Conservation (phyloP, 2,113 vertebrate genomes). For the Todiramphus chloris region DNA sequence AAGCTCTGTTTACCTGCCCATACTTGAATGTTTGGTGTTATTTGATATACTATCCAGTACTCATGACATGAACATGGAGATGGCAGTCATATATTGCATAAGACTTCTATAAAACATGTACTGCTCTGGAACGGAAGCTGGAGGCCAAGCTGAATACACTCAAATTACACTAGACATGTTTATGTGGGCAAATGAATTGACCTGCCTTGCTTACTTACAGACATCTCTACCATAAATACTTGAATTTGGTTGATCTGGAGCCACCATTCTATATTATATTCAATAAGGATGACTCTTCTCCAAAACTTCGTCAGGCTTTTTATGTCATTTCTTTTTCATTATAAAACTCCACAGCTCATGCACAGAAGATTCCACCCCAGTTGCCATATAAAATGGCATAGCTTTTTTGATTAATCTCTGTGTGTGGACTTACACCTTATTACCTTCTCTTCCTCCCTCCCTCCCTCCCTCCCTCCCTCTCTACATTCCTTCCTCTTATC, state of each 20-base stretch:
- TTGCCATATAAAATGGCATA: background rate
- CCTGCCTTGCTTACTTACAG: background rate
- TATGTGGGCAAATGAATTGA: background rate
- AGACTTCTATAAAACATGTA: background rate
- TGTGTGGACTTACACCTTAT: background rate
- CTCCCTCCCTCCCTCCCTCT: background rate
- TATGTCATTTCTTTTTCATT: background rate
- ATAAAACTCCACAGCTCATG: background rate
- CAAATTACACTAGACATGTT: background rate
- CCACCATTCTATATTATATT: background rate
- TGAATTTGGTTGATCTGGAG: background rate
- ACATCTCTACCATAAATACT: background rate
- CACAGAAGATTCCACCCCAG: background rate
- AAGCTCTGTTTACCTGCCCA: background rate
- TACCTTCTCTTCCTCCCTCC: background rate
- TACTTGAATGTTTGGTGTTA: background rate
- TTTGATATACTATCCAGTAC: background rate
- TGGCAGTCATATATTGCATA: background rate
- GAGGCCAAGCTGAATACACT: background rate
- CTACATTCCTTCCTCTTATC: background rate
- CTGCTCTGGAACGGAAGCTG: background rate
- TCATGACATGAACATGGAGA: background rate
- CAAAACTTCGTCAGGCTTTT: background rate
- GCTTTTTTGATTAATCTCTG: background rate
- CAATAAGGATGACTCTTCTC: background rate